phyloP scores from a whole-genome alignment of 2,888 invertebrate species.

The Camptogramma bilineatum region DNA sequence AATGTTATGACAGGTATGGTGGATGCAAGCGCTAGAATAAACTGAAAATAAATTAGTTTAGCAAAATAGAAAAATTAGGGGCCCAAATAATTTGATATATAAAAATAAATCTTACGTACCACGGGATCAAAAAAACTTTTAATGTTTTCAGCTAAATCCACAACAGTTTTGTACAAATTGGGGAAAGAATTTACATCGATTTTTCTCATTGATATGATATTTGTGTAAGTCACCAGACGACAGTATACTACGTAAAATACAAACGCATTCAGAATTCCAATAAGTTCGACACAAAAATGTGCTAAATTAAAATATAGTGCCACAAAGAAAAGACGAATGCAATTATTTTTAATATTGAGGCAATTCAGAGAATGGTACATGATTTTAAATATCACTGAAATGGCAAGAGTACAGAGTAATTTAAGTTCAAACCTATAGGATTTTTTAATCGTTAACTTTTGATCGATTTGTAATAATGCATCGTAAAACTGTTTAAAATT shows the following conservation, averaged over 20 bases:
- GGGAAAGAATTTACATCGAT: slow-evolving; percentile 4
- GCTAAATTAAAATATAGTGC: neutral
- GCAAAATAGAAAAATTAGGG: no score
- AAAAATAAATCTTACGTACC: no score
- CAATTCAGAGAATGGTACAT: neutral
- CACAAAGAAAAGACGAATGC: neutral
- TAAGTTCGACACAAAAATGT: neutral
- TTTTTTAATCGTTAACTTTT: slow-evolving; percentile 1
- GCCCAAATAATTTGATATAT: no score
- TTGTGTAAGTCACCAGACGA: slow-evolving; percentile 4
- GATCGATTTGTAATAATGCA: neutral
- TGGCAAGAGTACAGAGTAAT: neutral
- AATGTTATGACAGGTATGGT: no score
- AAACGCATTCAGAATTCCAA: slow-evolving; percentile 1
- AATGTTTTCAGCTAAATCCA: slow-evolving; percentile 12
- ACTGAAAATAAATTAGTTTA: no score
- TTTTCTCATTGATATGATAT: neutral
- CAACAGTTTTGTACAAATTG: slow-evolving; percentile 10
- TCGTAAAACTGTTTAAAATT: slow-evolving; percentile 14
- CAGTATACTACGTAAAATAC: slow-evolving; percentile 9
- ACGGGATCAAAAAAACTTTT: slow-evolving; percentile 1
- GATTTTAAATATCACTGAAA: neutral
- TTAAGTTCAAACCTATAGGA: slow-evolving; percentile 2
- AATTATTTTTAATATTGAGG: neutral
- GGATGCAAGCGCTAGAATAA: no score